Percentiles rank a stretch among this genome's conserved stretches.
Evolutionary conservation across 2,797 vertebrate genomes (phyloP).

Genomic region (Liparis tanakae): DNA sequence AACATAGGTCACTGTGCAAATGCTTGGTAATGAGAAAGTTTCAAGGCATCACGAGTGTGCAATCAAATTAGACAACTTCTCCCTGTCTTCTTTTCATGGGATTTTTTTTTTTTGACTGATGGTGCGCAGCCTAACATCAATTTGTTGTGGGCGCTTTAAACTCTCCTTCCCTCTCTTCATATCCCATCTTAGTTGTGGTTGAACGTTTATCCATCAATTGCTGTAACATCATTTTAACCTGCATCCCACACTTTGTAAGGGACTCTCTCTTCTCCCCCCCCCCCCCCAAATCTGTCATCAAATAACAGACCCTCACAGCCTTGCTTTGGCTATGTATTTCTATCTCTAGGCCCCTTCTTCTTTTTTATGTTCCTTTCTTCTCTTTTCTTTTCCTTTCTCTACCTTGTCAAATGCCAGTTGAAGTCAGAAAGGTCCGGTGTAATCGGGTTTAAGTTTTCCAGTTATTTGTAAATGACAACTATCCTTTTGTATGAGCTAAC

Average conservation of each 20-base stretch:
- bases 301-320: slow-evolving; percentile 37
- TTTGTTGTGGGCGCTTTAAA: slow-evolving; percentile 32
- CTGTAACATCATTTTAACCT: slow-evolving; percentile 55
- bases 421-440: background rate
- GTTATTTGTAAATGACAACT: background rate
- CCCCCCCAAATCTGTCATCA: slow-evolving; percentile 27
- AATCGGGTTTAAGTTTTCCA: background rate
- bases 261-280: too few relatives aligned
- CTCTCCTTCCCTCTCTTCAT: slow-evolving; percentile 32
- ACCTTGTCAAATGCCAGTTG: background rate
- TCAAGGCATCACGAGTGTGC: background rate
- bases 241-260: slow-evolving; percentile 55
- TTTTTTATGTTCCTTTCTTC: too few relatives aligned
- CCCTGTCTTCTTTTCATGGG: slow-evolving; percentile 16
- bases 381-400: background rate
- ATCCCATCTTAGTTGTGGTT: slow-evolving; percentile 39
- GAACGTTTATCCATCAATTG: slow-evolving; percentile 51
- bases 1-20: slow-evolving; percentile 6
- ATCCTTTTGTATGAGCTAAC: background rate
- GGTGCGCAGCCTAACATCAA: too few relatives aligned
- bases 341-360: slow-evolving; percentile 5
- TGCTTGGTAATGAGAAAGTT: background rate
- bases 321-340: slow-evolving; percentile 27
- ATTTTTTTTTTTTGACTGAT: slow-evolving; percentile 44
- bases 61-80: slow-evolving; percentile 14